Percentiles rank a stretch among this genome's conserved stretches.
Evolutionary conservation across 2,113 vertebrate species (phyloP).

Genomic region (Vidua macroura): DNA sequence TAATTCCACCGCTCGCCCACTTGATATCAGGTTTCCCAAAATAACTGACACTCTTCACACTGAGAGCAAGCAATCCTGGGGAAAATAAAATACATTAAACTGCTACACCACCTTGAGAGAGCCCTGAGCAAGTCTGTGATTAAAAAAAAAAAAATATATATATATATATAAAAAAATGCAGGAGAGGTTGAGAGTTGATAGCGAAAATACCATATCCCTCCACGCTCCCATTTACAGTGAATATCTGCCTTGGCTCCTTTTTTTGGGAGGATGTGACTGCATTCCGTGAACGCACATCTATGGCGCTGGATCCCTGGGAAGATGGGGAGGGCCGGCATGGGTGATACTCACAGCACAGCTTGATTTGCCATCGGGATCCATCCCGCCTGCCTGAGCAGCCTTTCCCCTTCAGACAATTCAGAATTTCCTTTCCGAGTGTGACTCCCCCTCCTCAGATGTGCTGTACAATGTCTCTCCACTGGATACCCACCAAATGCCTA

Average conservation of each 20-base stretch:
- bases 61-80: background rate
- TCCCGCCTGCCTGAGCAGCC: constrained; percentile 18
- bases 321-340: background rate
- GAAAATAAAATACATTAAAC: constrained; percentile 16
- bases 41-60: constrained; percentile 24
- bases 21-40: constrained; percentile 48
- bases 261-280: background rate
- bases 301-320: background rate
- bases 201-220: background rate
- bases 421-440: background rate
- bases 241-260: background rate
- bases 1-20: background rate
- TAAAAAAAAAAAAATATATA: background rate
- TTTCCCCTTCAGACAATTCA: constrained; percentile 22
- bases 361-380: background rate
- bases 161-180: background rate
- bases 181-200: background rate
- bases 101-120: background rate
- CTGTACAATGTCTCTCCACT: constrained; percentile 60
- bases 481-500: constrained; percentile 62
- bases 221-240: background rate
- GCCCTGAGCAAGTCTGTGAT: background rate
- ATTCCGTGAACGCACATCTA: background rate
- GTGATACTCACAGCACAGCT: background rate
- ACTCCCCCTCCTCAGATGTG: constrained; percentile 58